These are phyloP conservation scores for Epiblema foenella DNA, from an alignment of 2,888 invertebrate species.

Conservation along the genomic window DNA sequence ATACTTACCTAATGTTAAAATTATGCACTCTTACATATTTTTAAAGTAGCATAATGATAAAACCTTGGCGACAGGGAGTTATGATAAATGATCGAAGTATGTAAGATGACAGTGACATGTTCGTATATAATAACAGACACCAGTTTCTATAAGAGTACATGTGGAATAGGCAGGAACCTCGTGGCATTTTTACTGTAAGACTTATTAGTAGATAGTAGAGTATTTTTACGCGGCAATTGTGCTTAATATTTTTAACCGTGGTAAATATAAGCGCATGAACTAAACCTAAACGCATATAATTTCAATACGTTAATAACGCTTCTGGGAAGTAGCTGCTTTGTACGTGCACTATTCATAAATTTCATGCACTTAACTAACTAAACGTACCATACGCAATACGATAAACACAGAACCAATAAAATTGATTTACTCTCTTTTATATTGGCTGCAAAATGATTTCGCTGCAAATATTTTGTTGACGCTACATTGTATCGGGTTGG, in stretches of 20 bases:
- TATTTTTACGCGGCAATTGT: no score
- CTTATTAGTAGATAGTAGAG: no score
- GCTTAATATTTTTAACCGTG: no score
- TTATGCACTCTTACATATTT: no score
- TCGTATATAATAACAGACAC: neutral
- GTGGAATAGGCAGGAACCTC: no score
- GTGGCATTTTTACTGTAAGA: no score
- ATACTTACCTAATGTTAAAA: no score
- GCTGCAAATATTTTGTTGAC: constrained; percentile 41
- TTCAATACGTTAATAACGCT: neutral
- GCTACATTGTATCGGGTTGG: constrained; percentile 37
- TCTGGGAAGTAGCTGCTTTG: neutral
- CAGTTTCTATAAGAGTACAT: no score
- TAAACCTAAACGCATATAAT: no score
- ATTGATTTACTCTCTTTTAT: constrained; percentile 35
- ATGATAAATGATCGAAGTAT: constrained; percentile 2
- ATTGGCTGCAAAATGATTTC: constrained; percentile 27
- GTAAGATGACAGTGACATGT: constrained; percentile 1
- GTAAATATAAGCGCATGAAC: no score
- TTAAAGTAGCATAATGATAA: no score
- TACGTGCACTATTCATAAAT: constrained; percentile 33
- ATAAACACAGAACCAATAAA: constrained; percentile 34
- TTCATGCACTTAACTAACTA: constrained; percentile 25
- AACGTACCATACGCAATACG: constrained; percentile 29
- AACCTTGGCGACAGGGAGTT: neutral